Conservation (phyloP, 2,888 invertebrate species). For the Euclidia mi region DNA sequence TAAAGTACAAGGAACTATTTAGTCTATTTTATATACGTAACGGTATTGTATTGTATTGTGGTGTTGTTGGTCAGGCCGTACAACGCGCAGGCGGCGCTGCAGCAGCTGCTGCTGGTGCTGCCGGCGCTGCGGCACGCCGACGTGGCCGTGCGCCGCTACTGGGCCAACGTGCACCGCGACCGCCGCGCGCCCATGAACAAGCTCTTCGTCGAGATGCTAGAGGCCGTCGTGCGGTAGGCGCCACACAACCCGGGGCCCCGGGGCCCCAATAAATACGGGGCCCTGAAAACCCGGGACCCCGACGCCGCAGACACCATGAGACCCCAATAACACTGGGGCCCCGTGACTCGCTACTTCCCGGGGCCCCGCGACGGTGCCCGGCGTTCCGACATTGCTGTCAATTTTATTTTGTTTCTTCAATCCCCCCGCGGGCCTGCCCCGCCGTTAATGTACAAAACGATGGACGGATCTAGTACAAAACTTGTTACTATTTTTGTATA, state of each 20-base stretch:
- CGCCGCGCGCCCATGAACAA: conserved; percentile 98
- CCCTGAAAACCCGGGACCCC: too few relatives aligned
- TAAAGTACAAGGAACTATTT: too few relatives aligned
- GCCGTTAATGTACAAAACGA: conserved; percentile 83
- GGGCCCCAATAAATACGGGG: too few relatives aligned
- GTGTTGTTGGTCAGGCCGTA: conserved; percentile 89
- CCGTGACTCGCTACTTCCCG: too few relatives aligned
- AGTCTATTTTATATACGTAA: too few relatives aligned
- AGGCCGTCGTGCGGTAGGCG: conserved; percentile 92
- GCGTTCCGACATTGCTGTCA: conserved; percentile 15
- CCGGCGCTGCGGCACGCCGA: conserved; percentile 97
- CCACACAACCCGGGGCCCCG: too few relatives aligned
- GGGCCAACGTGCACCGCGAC: conserved; percentile 96
- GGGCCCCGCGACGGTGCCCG: conserved; percentile 15
- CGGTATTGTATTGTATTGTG: too few relatives aligned
- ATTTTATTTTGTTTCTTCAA: conserved; percentile 44
- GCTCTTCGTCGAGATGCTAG: conserved; percentile 98
- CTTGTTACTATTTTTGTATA: conserved; percentile 90
- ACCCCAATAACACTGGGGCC: too few relatives aligned
- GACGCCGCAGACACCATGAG: too few relatives aligned
- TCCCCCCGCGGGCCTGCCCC: conserved; percentile 67
- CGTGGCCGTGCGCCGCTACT: conserved; percentile 96
- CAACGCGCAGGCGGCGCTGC: conserved; percentile 93
- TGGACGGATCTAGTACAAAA: conserved; percentile 87
- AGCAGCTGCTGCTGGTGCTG: conserved; percentile 96